These are phyloP conservation scores for Eciton burchellii DNA, from an alignment of 1,140 invertebrate genomes.

Conservation along the genomic window DNA sequence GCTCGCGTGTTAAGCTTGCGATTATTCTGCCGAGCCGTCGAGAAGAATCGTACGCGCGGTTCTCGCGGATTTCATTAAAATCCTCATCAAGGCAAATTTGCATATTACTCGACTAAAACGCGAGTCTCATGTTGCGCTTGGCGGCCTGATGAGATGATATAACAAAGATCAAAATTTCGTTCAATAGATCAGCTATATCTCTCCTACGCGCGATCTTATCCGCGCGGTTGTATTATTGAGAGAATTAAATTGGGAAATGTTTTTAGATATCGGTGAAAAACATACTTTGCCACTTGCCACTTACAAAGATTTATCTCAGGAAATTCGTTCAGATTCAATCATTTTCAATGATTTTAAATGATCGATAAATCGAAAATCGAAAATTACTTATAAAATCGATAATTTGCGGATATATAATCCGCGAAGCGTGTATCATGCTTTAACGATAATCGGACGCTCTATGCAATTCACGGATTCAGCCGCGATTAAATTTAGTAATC, in stretches of 20 bases:
- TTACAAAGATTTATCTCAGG: not conserved
- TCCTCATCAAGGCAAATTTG: slow-evolving; percentile 61
- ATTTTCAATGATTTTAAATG: not conserved
- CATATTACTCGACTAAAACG: slow-evolving; percentile 50
- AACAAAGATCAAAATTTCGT: slow-evolving; percentile 13
- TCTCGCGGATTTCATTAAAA: slow-evolving; percentile 61
- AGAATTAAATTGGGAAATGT: too few relatives aligned
- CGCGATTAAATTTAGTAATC: slow-evolving; percentile 46
- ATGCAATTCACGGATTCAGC: slow-evolving; percentile 37
- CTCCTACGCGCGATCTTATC: not conserved
- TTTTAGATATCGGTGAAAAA: not conserved
- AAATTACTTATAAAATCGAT: slow-evolving; percentile 9
- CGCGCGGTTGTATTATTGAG: not conserved
- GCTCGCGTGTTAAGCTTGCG: slow-evolving; percentile 62
- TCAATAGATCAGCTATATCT: not conserved
- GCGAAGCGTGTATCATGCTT: not conserved
- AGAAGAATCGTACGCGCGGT: slow-evolving; percentile 29
- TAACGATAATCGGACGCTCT: not conserved
- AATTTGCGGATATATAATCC: slow-evolving; percentile 20
- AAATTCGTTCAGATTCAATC: not conserved
- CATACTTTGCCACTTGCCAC: not conserved
- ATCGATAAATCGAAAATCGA: not conserved
- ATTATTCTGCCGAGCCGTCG: slow-evolving; percentile 60
- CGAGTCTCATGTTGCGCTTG: not conserved
- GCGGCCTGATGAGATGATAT: not conserved